Evolutionary conservation across 2,113 vertebrate species (phyloP).

Genomic region (Ictalurus furcatus): DNA sequence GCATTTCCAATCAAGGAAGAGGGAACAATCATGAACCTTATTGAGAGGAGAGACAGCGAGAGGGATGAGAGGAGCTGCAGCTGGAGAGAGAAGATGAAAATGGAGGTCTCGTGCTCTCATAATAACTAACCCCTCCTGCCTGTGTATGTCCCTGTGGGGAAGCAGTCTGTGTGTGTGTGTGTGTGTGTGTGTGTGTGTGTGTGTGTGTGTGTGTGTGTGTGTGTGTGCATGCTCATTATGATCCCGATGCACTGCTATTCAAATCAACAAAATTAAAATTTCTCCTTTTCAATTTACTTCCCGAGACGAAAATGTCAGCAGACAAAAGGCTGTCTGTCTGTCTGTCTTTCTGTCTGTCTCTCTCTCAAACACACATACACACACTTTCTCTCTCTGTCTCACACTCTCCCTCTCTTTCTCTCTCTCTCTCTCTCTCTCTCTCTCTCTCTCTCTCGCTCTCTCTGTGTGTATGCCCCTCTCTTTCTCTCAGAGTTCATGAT

Average conservation of each 20-base stretch:
- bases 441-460: background rate
- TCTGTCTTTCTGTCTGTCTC: background rate
- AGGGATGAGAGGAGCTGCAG: constrained; percentile 21
- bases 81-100: constrained; percentile 3
- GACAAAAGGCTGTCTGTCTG: constrained; percentile 8
- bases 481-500: too few species aligned
- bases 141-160: constrained; percentile 2
- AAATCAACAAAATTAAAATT: constrained; percentile 49
- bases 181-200: background rate
- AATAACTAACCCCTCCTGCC: constrained; percentile 20
- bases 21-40: background rate
- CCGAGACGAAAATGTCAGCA: constrained; percentile 38
- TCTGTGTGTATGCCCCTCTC: background rate
- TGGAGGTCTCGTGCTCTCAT: background rate
- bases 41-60: constrained; percentile 2
- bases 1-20: constrained; percentile 18
- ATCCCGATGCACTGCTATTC: constrained; percentile 25
- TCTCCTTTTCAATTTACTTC: constrained; percentile 45
- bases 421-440: background rate
- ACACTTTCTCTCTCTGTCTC: background rate
- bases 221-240: constrained; percentile 31
- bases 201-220: background rate
- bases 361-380: background rate
- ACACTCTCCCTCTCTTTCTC: background rate
- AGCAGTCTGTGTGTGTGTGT: constrained; percentile 11